Conservation (phyloP, 2,888 invertebrate species). For the Hylaea fasciaria region DNA sequence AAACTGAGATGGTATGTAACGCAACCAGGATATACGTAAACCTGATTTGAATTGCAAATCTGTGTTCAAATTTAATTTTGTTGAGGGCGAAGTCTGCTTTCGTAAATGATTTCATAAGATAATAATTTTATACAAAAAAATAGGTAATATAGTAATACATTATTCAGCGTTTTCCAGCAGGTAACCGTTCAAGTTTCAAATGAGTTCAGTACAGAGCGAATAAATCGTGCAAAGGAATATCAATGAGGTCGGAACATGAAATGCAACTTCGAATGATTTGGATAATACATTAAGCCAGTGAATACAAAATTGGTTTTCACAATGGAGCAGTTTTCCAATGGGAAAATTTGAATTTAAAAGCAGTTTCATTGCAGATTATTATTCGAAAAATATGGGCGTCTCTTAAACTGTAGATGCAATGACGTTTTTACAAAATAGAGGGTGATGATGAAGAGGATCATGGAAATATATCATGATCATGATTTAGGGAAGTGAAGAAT, state of each 20-base stretch:
- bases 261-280: slow-evolving; percentile 41
- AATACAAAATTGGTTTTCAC: slow-evolving; percentile 21
- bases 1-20: slow-evolving; percentile 8
- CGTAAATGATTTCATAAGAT: too few relatives aligned
- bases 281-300: slow-evolving; percentile 27
- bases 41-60: slow-evolving; percentile 32
- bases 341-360: too few relatives aligned
- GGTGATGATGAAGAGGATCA: too few relatives aligned
- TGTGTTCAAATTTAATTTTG: slow-evolving; percentile 29
- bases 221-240: slow-evolving; percentile 59
- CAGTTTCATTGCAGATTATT: too few relatives aligned
- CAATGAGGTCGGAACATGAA: slow-evolving; percentile 54
- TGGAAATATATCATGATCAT: too few relatives aligned
- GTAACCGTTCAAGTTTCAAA: slow-evolving; percentile 45
- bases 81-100: slow-evolving; percentile 2
- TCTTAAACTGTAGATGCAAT: too few relatives aligned
- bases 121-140: neutral
- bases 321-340: neutral
- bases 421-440: too few relatives aligned
- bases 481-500: too few relatives aligned
- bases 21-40: slow-evolving; percentile 15
- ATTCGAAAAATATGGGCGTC: too few relatives aligned
- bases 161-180: slow-evolving; percentile 24
- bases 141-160: neutral
- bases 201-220: slow-evolving; percentile 60